Conservation (phyloP, 2,797 vertebrate species). For the Protonibea diacanthus region DNA sequence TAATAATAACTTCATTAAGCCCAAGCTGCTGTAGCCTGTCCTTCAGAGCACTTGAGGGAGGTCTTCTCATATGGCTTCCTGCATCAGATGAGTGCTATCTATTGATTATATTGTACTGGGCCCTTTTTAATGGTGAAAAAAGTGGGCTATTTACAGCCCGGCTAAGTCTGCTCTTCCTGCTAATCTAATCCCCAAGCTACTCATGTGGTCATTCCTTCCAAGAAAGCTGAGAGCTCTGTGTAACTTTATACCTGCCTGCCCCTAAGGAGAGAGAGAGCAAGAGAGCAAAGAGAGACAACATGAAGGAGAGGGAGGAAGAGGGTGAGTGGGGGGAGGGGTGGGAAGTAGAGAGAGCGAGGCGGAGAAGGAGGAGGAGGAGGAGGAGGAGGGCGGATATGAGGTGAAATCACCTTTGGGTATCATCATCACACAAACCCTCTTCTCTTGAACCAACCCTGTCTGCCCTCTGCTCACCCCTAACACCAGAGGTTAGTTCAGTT, state of each 20-base stretch:
- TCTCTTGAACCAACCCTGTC: constrained; percentile 77
- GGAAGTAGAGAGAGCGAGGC: constrained; percentile 32
- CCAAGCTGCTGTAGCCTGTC: constrained; percentile 81
- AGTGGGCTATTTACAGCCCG: constrained; percentile 86
- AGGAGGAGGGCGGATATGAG: constrained; percentile 58
- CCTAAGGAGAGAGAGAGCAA: constrained; percentile 74
- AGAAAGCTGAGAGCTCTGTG: constrained; percentile 87
- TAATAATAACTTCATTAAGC: constrained; percentile 87
- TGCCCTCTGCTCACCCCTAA: constrained; percentile 75
- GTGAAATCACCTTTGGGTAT: constrained; percentile 84
- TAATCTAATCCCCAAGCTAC: constrained; percentile 88
- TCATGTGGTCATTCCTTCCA: constrained; percentile 88
- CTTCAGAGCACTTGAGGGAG: constrained; percentile 87
- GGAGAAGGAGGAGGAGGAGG: constrained; percentile 40
- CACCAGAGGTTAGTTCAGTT: constrained; percentile 79
- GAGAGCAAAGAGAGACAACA: constrained; percentile 64
- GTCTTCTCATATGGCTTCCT: constrained; percentile 84
- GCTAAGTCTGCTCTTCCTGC: constrained; percentile 88
- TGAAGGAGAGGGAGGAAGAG: constrained; percentile 61
- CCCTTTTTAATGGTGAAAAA: constrained; percentile 86
- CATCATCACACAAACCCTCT: constrained; percentile 72
- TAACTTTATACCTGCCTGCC: constrained; percentile 87
- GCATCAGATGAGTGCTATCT: constrained; percentile 86
- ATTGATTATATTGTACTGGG: constrained; percentile 86
- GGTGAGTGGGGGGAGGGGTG: constrained; percentile 38